A percentile compares a stretch with the other conserved stretches of the same genome.
Evolutionary conservation across 2,888 invertebrate genomes (phyloP).

Genomic region (Caenorhabditis becei): DNA sequence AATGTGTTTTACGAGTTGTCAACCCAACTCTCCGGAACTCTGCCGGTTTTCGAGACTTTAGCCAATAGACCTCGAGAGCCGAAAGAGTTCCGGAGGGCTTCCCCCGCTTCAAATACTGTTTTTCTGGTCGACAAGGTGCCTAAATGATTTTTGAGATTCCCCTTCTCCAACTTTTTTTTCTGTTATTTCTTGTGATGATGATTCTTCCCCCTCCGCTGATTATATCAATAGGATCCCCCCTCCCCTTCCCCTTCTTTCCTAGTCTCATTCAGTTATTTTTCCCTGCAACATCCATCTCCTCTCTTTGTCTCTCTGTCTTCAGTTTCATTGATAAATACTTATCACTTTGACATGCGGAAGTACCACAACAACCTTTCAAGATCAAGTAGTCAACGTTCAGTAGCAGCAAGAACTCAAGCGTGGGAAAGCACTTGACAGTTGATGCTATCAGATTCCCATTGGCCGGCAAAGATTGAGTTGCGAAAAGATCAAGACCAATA

Average conservation of each 20-base stretch:
- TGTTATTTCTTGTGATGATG: conserved; percentile 42
- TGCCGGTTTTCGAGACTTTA: conserved; percentile 8
- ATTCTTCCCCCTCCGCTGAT: conserved; percentile 14
- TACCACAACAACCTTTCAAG: neutral
- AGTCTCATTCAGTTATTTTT: conserved; percentile 47
- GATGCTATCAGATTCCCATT: neutral
- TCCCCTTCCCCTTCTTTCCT: conserved; percentile 13
- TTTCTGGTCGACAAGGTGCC: conserved; percentile 65
- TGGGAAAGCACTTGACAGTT: neutral
- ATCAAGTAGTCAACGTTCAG: neutral
- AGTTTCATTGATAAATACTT: conserved; percentile 57
- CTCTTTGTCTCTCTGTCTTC: conserved; percentile 29
- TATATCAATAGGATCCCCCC: conserved; percentile 42
- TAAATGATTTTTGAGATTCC: conserved; percentile 39
- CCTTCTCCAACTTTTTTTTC: conserved; percentile 43
- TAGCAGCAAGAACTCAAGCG: neutral
- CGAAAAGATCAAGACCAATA: conserved; percentile 1
- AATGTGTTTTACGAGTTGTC: conserved; percentile 56
- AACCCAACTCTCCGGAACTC: conserved; percentile 36
- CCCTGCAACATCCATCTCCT: conserved; percentile 29
- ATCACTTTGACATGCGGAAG: conserved; percentile 1
- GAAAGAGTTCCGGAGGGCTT: neutral
- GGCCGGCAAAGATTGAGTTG: neutral
- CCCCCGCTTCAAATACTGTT: conserved; percentile 9
- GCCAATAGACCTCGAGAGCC: conserved; percentile 1